A percentile compares a stretch with the other conserved stretches of the same genome.
phyloP scores from a whole-genome alignment of 2,797 vertebrate genomes.

The Gymnocypris eckloni region DNA sequence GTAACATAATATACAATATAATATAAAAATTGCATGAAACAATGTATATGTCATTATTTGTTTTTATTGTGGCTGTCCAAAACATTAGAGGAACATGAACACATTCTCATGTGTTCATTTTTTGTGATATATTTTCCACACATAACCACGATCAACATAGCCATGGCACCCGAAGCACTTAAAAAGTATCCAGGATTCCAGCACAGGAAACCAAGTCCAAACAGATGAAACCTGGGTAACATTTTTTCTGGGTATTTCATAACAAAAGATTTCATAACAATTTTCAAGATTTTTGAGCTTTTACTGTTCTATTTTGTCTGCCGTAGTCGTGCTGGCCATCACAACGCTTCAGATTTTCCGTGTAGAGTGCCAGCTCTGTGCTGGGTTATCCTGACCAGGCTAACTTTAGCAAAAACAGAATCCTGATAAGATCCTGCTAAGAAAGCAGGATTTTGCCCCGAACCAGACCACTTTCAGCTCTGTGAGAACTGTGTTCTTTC shows the following conservation, averaged over 20 bases:
- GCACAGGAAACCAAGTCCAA: conserved; percentile 1
- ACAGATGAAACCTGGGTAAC: background rate
- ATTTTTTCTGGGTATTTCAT: background rate
- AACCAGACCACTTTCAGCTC: background rate
- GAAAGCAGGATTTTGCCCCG: conserved; percentile 18
- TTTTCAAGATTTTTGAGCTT: background rate
- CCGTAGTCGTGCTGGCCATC: conserved; percentile 1
- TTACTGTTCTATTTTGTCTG: background rate
- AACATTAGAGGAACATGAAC: background rate
- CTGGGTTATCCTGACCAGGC: conserved; percentile 55
- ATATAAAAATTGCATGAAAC: background rate
- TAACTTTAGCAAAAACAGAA: conserved; percentile 64
- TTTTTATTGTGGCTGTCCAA: background rate
- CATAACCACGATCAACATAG: conserved; percentile 33
- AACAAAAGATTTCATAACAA: background rate
- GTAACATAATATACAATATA: background rate
- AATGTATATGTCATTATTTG: background rate
- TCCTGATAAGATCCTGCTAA: conserved; percentile 68
- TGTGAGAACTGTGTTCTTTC: conserved; percentile 13
- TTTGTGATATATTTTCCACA: conserved; percentile 40
- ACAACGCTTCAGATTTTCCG: conserved; percentile 69
- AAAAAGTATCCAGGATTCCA: background rate
- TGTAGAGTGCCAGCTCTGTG: conserved; percentile 66
- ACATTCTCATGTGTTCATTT: background rate
- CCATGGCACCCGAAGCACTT: background rate